Conservation (phyloP, 2,888 invertebrate genomes). For the Tetragnatha montana region DNA sequence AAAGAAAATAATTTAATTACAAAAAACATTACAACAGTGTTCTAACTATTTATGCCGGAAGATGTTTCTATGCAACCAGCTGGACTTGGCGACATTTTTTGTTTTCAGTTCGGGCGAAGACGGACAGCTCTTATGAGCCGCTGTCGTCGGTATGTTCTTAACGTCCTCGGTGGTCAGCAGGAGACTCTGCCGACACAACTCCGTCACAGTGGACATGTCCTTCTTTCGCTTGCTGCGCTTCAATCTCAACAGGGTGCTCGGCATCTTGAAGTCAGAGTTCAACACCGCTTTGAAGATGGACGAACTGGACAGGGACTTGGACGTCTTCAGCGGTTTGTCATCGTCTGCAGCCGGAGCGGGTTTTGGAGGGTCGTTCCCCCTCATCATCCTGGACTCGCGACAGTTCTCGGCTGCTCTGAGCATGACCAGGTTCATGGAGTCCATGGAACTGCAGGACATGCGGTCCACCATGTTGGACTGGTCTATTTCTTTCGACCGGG, state of each 20-base stretch:
- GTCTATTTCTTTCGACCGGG: constrained; percentile 9
- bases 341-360: neutral
- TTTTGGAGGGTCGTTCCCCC: constrained; percentile 23
- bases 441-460: constrained; percentile 53
- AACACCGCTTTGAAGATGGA: constrained; percentile 56
- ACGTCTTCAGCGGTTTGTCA: constrained; percentile 35
- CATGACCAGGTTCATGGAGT: constrained; percentile 62
- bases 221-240: constrained; percentile 62
- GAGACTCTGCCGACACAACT: constrained; percentile 67
- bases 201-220: constrained; percentile 61
- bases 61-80: constrained; percentile 66
- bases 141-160: neutral
- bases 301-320: constrained; percentile 64
- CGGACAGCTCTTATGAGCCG: constrained; percentile 63
- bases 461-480: constrained; percentile 6
- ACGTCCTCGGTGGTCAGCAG: constrained; percentile 41
- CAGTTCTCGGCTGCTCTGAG: constrained; percentile 61
- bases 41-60: constrained; percentile 53
- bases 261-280: constrained; percentile 55
- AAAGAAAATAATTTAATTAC: neutral
- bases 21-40: neutral
- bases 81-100: constrained; percentile 36
- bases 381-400: constrained; percentile 50
- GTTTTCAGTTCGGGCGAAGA: constrained; percentile 66
- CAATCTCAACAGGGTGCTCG: constrained; percentile 39